These are phyloP conservation scores for Setipinna tenuifilis DNA, from an alignment of 2,797 vertebrate species.

Conservation along the genomic window DNA sequence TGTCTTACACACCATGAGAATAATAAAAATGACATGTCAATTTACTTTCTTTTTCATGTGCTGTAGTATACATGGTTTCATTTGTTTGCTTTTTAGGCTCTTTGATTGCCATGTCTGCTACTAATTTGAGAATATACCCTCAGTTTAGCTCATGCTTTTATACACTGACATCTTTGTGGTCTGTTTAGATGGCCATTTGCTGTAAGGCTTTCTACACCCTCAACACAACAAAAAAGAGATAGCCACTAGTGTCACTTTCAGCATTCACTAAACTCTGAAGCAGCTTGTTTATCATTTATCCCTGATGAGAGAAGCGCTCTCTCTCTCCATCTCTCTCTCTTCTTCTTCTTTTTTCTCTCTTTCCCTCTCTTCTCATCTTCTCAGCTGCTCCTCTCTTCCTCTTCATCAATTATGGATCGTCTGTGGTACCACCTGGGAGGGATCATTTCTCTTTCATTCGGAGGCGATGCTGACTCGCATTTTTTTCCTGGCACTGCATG, in stretches of 20 bases:
- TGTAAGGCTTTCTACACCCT: not conserved
- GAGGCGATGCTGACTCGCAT: constrained; percentile 68
- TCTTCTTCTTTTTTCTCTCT: constrained; percentile 38
- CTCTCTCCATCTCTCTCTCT: constrained; percentile 26
- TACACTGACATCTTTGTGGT: not conserved
- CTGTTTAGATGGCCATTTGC: not conserved
- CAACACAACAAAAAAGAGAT: constrained; percentile 21
- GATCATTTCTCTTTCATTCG: constrained; percentile 76
- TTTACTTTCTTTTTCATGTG: no score
- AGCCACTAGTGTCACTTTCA: not conserved
- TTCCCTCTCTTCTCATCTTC: constrained; percentile 32
- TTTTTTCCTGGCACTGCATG: constrained; percentile 55
- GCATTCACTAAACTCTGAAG: constrained; percentile 17
- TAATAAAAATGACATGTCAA: no score
- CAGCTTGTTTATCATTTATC: constrained; percentile 41
- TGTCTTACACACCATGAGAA: no score
- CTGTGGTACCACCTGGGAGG: constrained; percentile 65
- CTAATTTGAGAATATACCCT: not conserved
- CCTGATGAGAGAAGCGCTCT: constrained; percentile 35
- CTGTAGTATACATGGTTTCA: not conserved
- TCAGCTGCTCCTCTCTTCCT: constrained; percentile 49
- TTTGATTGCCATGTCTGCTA: not conserved
- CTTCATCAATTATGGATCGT: constrained; percentile 76
- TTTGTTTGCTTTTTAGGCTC: not conserved
- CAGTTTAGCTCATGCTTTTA: not conserved